Evolutionary conservation across 2,888 invertebrate genomes (phyloP).

Genomic region (Apamea sordens): DNA sequence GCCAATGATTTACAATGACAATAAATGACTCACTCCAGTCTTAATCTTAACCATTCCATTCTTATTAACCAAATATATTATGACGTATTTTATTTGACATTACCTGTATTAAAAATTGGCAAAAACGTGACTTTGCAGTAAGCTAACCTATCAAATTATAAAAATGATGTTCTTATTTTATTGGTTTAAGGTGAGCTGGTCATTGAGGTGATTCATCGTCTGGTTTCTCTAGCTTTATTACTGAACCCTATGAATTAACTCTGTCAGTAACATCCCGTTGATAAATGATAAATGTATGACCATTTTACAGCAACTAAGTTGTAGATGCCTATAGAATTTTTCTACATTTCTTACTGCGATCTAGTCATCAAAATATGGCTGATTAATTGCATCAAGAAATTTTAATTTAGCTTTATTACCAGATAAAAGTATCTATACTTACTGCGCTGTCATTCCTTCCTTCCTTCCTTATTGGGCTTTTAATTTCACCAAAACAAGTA

Average conservation of each 20-base stretch:
- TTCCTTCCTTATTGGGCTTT: neutral
- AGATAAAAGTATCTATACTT: neutral
- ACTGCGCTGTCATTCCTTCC: neutral
- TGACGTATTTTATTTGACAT: neutral
- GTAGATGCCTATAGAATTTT: slow-evolving; percentile 10
- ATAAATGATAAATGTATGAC: slow-evolving; percentile 49
- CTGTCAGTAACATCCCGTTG: slow-evolving; percentile 58
- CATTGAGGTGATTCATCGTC: slow-evolving; percentile 45
- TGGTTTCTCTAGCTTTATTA: slow-evolving; percentile 37
- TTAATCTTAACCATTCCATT: neutral
- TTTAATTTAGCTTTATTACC: neutral
- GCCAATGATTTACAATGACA: slow-evolving; percentile 10
- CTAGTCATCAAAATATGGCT: neutral
- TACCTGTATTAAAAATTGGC: neutral
- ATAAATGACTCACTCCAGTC: slow-evolving; percentile 18
- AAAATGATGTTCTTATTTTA: slow-evolving; percentile 1
- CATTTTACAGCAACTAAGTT: slow-evolving; percentile 39
- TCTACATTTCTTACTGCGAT: neutral
- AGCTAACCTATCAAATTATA: neutral
- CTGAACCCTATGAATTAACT: slow-evolving; percentile 59
- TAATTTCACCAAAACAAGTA: neutral
- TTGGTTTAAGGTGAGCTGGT: neutral
- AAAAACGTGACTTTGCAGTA: slow-evolving; percentile 20
- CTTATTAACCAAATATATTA: neutral
- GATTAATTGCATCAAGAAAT: neutral